Base-by-base conservation (phyloP, 1,140 invertebrate genomes). In the Drosophila saltans region DNA sequence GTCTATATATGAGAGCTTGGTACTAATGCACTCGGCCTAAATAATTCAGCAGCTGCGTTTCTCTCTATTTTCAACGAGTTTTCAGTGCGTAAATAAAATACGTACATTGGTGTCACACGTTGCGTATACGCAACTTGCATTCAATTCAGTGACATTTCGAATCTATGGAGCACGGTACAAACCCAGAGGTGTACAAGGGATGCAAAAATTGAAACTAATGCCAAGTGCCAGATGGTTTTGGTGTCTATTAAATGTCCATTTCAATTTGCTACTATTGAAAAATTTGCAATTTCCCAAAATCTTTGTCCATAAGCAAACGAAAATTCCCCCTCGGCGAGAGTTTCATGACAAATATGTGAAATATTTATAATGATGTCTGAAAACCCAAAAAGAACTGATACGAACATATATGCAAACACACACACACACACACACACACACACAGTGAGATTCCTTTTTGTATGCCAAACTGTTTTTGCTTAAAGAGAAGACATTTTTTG, bases 1-100 rank as follows among this genome's bases (percentile, higher is more conserved):
- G 65, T 24, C 48, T 61, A 60, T 39, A 48, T 61, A 24, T 52
- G 45, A 16, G 2, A 26, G 45, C 45, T 52, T 52, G 45, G 52
- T 80, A 78, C 84, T 88, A 88, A 88, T 88, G 83, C 84, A 89
- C 70, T 89, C 69, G 62, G 59, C 70, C 84, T 88, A 76, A 89
- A 88, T 88, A 78, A 88, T 88, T 89, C 69, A 88, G 56, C 58
- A 63, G 65, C 57, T 68, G 64, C 56, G 52, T 61, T 52, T 73
- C 11, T 36, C 48, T 21, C 10, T 62, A 45, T 71, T 76, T 77
- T 78, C 75, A 78, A 78, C 75, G 82, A 62, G 83, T 80, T 89
- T 80, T 69, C 76, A 80, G 63, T 74, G 80, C 69, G 84, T 85
- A 78, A 85, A 86, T 88, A 82, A 88, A 72, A 73, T 72, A 72